phyloP scores from a whole-genome alignment of 1,140 invertebrate genomes.

The Macrotrachela quadricornifera region DNA sequence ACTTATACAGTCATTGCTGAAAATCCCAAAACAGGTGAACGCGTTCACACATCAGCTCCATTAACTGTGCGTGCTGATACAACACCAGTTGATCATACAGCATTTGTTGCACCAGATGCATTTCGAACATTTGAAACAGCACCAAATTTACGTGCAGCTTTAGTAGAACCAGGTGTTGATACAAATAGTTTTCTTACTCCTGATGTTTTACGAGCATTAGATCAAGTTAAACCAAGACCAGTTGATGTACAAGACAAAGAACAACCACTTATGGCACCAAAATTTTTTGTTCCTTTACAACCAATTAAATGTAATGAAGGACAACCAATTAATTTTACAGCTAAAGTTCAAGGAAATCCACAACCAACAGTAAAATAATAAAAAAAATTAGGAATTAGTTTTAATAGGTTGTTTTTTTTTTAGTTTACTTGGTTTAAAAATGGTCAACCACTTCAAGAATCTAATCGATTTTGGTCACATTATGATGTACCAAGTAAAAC shows the following conservation, averaged over 20 bases:
- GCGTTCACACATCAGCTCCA: not conserved
- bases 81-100: not conserved
- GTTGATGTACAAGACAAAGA: no score
- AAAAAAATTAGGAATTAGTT: not conserved
- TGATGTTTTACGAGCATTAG: no score
- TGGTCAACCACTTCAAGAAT: not conserved
- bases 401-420: not conserved
- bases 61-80: not conserved
- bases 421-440: conserved; percentile 4
- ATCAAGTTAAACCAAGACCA: no score
- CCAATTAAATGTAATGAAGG: not conserved
- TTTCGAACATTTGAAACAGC: conserved; percentile 5
- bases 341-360: conserved; percentile 21
- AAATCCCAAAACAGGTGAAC: not conserved
- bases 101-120: conserved; percentile 6
- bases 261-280: not conserved
- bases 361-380: conserved; percentile 20
- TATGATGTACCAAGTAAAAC: conserved; percentile 4
- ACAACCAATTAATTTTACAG: conserved; percentile 16
- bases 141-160: no score
- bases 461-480: not conserved
- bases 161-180: no score
- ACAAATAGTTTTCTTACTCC: no score
- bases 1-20: conserved; percentile 6
- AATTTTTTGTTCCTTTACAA: not conserved